Evolutionary conservation across 2,888 invertebrate genomes (phyloP).

Genomic region (Cosmia trapezina): DNA sequence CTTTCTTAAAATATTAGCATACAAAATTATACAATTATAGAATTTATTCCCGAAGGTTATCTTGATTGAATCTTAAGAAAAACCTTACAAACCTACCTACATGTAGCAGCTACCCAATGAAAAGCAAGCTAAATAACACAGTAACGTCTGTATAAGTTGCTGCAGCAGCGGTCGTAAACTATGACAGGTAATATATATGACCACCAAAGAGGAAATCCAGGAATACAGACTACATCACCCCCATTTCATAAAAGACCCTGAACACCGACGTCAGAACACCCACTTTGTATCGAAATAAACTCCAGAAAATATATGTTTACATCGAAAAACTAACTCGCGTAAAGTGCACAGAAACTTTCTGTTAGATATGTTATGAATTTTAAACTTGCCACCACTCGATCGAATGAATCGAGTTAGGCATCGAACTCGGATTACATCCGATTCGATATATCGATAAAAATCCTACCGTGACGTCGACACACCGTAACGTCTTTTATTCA

Average conservation of each 20-base stretch:
- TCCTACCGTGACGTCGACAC: constrained; percentile 82
- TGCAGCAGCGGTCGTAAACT: neutral
- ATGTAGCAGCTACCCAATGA: no score
- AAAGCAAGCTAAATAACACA: neutral
- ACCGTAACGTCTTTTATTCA: constrained; percentile 87
- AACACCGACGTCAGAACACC: constrained; percentile 45
- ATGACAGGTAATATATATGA: neutral
- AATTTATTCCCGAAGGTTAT: no score
- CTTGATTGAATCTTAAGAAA: neutral
- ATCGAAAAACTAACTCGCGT: constrained; percentile 43
- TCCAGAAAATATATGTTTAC: constrained; percentile 52
- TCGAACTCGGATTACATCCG: constrained; percentile 61
- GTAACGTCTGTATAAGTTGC: neutral
- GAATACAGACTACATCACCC: constrained; percentile 44
- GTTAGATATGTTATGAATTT: constrained; percentile 44
- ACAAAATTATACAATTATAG: no score
- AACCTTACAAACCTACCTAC: neutral
- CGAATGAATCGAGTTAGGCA: constrained; percentile 56
- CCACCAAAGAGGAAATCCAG: constrained; percentile 18
- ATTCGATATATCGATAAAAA: constrained; percentile 75
- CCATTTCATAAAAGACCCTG: constrained; percentile 32
- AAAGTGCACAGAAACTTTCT: constrained; percentile 46
- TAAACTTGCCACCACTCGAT: constrained; percentile 42
- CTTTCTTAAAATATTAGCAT: neutral
- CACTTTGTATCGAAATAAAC: constrained; percentile 60